Evolutionary conservation across 1,140 invertebrate genomes (phyloP).

Genomic region (Scylla paramamosain): DNA sequence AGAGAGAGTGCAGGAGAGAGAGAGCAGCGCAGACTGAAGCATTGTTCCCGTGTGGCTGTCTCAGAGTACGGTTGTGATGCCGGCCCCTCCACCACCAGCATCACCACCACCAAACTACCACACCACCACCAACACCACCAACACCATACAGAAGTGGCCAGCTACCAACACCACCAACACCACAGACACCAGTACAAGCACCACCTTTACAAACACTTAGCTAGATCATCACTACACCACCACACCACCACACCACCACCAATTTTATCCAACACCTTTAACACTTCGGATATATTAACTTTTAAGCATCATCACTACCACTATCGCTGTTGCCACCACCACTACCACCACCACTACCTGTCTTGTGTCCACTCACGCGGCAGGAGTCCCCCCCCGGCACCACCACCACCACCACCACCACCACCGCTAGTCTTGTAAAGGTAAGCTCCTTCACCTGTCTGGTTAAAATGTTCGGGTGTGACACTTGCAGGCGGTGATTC

Average conservation of each 20-base stretch:
- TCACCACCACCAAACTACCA: not conserved
- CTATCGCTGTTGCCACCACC: not conserved
- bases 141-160: not conserved
- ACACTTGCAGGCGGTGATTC: not conserved
- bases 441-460: not conserved
- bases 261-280: too few relatives aligned
- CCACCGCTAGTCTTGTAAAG: not conserved
- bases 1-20: conserved; percentile 39
- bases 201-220: too few relatives aligned
- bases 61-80: not conserved
- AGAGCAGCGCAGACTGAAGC: not conserved
- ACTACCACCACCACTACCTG: not conserved
- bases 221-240: not conserved
- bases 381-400: not conserved
- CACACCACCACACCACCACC: not conserved
- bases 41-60: not conserved
- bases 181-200: not conserved
- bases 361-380: not conserved
- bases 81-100: not conserved
- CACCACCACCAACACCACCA: not conserved
- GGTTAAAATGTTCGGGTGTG: not conserved
- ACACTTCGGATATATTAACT: too few relatives aligned
- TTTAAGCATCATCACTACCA: not conserved
- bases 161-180: not conserved
- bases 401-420: not conserved